Base-by-base conservation (phyloP, 1,140 invertebrate species). In the Hylaeus volcanicus region DNA sequence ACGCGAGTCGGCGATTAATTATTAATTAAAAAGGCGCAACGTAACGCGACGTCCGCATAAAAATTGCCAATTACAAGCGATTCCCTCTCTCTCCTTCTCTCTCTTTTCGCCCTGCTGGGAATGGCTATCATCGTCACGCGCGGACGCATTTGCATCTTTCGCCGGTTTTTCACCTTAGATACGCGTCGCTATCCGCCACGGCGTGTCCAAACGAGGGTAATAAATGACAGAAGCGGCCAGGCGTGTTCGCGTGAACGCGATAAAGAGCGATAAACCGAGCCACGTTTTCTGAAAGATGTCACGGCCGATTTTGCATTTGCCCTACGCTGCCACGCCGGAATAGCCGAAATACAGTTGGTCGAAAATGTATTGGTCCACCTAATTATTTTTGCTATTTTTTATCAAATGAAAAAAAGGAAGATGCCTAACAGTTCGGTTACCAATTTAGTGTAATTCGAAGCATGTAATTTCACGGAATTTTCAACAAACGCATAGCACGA, bases 151-250 rank as follows among this genome's bases (percentile, higher is more conserved):
- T 53, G 66, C 66, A 69, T 69, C 9, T 53, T 48, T 55, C 66
- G 26, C n/a, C 48, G 51, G 48, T 48, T 77, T 58, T 45, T 69
- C 64, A 53, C 66, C 26, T 55, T 69, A 39, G 66, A 69, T 39
- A 39, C 48, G 45, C 51, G 66, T 14, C n/a, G 8, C 48, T 69
- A 15, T 64, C 26, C 26, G 37, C 61, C 2, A 51, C 26, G 37
- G 61, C n/a, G 15, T 69, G 66, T 12, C 66, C 37, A 37, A 39
- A 53, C 37, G 48, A 14, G 48, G 8, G 9, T 69, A 53, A 69
- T 39, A 12, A 69, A 69, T 39, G 66, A 69, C 48, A n/a, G 4
- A 64, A 9, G 26, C 61, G 37, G 26, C 6, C 15, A 6, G 9
- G 9, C 37, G 15, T 3, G 15, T 3, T 45, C 43, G 43, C 43